A percentile compares a stretch with the other conserved stretches of the same genome.
Evolutionary conservation across 2,888 invertebrate species (phyloP).

Genomic region (Chromoteleia sp.): DNA sequence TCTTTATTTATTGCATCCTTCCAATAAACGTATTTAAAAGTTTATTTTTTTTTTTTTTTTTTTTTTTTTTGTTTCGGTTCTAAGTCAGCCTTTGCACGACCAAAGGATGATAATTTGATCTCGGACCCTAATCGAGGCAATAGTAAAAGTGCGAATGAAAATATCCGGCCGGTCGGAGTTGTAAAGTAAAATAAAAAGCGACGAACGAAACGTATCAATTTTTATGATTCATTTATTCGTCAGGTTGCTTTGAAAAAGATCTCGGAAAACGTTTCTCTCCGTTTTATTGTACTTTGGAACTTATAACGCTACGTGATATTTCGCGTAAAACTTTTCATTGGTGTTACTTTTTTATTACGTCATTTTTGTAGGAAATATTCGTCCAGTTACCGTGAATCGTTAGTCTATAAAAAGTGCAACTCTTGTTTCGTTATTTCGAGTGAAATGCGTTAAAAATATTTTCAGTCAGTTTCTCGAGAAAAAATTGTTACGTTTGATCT

Average conservation of each 20-base stretch:
- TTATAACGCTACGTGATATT: constrained; percentile 3
- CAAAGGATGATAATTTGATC: constrained; percentile 16
- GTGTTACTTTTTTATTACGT: background rate
- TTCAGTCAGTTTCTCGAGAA: too few relatives aligned
- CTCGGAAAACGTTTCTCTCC: background rate
- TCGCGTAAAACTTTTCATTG: constrained; percentile 18
- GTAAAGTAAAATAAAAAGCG: too few relatives aligned
- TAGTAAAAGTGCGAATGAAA: constrained; percentile 29
- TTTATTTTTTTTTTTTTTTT: too few relatives aligned
- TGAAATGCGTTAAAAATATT: too few relatives aligned
- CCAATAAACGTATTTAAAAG: too few relatives aligned
- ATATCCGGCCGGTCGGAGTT: too few relatives aligned
- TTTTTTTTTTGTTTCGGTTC: too few relatives aligned
- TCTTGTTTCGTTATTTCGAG: too few relatives aligned
- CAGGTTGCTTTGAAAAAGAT: constrained; percentile 8
- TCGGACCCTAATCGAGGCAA: background rate
- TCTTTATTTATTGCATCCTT: too few relatives aligned
- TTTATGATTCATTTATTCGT: constrained; percentile 36
- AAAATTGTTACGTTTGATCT: too few relatives aligned
- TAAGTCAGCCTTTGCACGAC: too few relatives aligned
- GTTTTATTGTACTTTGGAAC: constrained; percentile 8
- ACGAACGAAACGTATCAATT: constrained; percentile 13
- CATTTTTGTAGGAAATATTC: background rate
- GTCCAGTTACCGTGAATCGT: background rate
- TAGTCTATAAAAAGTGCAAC: too few relatives aligned